Base-by-base conservation (phyloP, 1,140 invertebrate genomes). In the Acromyrmex heyeri region DNA sequence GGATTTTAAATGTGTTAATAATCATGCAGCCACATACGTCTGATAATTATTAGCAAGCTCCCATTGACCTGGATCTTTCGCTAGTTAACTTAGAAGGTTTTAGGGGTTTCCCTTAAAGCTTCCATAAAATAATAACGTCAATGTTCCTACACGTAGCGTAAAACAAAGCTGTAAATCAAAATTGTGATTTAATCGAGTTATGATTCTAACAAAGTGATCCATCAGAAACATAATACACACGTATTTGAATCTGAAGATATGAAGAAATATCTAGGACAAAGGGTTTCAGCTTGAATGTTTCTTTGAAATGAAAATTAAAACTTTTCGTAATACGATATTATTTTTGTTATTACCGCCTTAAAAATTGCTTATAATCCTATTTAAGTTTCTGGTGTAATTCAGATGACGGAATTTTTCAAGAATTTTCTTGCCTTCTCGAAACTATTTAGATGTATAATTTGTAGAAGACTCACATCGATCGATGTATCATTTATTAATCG, bases 401-500 rank as follows among this genome's bases (percentile, higher is more conserved):
- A 21, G 38, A 48, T 14, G 38, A 24, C 3, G 55, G 8, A 55
- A 53, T 55, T 34, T 30, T 2, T 16, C 10, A 18, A 72, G 24
- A 21, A 53, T 8, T 53, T 73, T 57, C 65, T 69, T 72, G 14
- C 0, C 14, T 27, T 70, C 44, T 53, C 16, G 8, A 73, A 73
- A 73, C 0, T 24, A 3, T 7, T 55, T 16, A 59, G 14, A 38
- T 76, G 14, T 21, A 44, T 10, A 61, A 14, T 24, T 76, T 76
- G n/a, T 61, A 24, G 21, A n/a, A 14, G 18, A 27, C 48, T 16
- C 48, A 21, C 10, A 12, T 1, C 14, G 21, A 6, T 18, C 12
- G 14, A 57, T 55, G 53, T 78, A 86, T 64, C 38, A 70, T 73
- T 87, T 87, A 87, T 88, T 78, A 86, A 88, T 86, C 83, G 86